Conservation (phyloP, 1,140 invertebrate species). For the Penaeus indicus region DNA sequence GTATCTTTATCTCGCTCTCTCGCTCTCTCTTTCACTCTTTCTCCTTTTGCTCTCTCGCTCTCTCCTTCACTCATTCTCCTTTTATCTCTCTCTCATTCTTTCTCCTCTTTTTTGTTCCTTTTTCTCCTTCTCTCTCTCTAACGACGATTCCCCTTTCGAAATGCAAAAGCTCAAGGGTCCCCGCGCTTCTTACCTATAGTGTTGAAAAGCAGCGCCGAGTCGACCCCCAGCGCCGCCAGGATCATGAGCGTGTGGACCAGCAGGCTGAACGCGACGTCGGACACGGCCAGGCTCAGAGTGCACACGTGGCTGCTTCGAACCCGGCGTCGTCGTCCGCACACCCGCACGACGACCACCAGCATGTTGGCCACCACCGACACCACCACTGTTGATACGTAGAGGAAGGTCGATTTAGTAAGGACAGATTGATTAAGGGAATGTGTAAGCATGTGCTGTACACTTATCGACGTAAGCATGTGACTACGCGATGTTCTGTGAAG, state of each 20-base stretch:
- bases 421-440: not conserved
- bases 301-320: constrained; percentile 52
- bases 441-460: not conserved
- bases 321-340: constrained; percentile 29
- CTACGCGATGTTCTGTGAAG: too few relatives aligned
- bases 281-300: constrained; percentile 49
- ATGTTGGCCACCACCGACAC: constrained; percentile 52
- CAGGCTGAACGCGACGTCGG: constrained; percentile 53
- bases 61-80: too few relatives aligned
- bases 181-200: constrained; percentile 22
- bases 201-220: constrained; percentile 42
- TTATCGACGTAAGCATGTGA: not conserved
- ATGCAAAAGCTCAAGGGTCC: not conserved
- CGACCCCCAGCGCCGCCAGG: constrained; percentile 50
- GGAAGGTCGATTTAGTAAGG: not conserved
- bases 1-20: too few relatives aligned
- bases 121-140: too few relatives aligned
- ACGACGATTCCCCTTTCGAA: too few relatives aligned
- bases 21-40: too few relatives aligned
- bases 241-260: constrained; percentile 57
- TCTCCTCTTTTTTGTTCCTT: too few relatives aligned
- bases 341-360: constrained; percentile 49
- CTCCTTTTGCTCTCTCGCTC: too few relatives aligned
- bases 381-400: constrained; percentile 19
- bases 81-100: too few relatives aligned